Evolutionary conservation across 2,113 vertebrate species (phyloP), one percentile per base, ranked within the genome.

Genomic region (Lampris incognitus): DNA sequence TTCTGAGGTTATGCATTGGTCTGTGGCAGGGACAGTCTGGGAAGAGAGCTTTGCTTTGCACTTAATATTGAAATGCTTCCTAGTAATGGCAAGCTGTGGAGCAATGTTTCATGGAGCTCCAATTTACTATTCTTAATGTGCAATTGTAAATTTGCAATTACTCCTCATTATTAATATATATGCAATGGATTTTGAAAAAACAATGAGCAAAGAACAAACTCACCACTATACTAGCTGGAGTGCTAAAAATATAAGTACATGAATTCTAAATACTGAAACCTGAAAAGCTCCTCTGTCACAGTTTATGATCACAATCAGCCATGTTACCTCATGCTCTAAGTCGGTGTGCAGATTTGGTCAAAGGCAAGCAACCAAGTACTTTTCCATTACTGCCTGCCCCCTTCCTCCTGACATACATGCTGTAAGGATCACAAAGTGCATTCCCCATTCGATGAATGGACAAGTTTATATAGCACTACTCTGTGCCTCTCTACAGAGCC

Each of bases 401-500:
- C 50, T 42, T 82, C 76, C 64, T 66, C 48, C 62, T 9, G 84
- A 84, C 74, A 59, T 66, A 72, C 74, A 59, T n/a, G 66, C 55
- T 82, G 81, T 74, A 64, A 82, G 74, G 71, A 71, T 81, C 76
- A 70, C 62, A 74, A 36, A 50, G 65, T 11, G 63, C 73, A 70
- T 74, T 63, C 63, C 51, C 57, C 71, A 76, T 70, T 77, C 67
- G 8, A 38, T 58, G 42, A 77, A 75, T 75, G 82, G 72, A 88
- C 78, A 82, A 4, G 68, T 87, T 80, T 76, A 65, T 85, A 90
- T 89, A 91, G 87, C 89, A 87, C 58, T 71, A 68, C 86, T 65
- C 89, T 93, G 89, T 93, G 74, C 71, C 61, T 51, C 54, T 66
- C 61, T 39, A 94, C 88, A 94, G 87, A 82, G 79, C 71, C 59